Evolutionary conservation across 2,888 invertebrate genomes (phyloP).

Genomic region (Podabrus alpinus): DNA sequence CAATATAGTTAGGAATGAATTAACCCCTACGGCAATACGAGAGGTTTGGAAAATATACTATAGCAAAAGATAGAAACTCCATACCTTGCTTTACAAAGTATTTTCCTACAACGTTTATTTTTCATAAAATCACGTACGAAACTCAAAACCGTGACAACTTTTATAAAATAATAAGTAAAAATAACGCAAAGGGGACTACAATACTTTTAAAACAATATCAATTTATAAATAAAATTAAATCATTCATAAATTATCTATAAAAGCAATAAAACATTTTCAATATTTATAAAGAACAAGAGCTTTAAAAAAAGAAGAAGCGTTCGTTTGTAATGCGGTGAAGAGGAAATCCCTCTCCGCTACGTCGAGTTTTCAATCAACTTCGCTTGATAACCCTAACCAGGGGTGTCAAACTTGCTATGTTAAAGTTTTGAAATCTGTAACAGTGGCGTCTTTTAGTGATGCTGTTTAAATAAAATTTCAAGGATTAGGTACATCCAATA

Average conservation of each 20-base stretch:
- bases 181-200: neutral
- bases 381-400: constrained; percentile 51
- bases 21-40: constrained; percentile 29
- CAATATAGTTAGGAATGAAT: constrained; percentile 35
- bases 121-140: constrained; percentile 3
- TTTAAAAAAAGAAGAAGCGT: constrained; percentile 40
- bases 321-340: constrained; percentile 47
- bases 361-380: constrained; percentile 55
- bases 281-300: constrained; percentile 21
- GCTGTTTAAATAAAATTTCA: constrained; percentile 19
- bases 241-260: neutral
- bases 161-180: neutral
- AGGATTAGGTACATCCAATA: neutral
- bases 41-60: constrained; percentile 17
- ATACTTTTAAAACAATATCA: neutral
- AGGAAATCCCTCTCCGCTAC: constrained; percentile 47
- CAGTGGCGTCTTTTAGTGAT: constrained; percentile 8
- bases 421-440: constrained; percentile 22
- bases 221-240: neutral
- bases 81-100: constrained; percentile 18
- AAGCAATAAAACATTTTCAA: constrained; percentile 10
- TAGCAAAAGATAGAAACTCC: constrained; percentile 16
- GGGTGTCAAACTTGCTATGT: constrained; percentile 39
- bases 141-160: neutral
- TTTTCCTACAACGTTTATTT: constrained; percentile 10